A percentile compares a stretch with the other conserved stretches of the same genome.
Evolutionary conservation across 1,140 invertebrate species (phyloP).

Genomic region (Lysiphlebus fabarum): DNA sequence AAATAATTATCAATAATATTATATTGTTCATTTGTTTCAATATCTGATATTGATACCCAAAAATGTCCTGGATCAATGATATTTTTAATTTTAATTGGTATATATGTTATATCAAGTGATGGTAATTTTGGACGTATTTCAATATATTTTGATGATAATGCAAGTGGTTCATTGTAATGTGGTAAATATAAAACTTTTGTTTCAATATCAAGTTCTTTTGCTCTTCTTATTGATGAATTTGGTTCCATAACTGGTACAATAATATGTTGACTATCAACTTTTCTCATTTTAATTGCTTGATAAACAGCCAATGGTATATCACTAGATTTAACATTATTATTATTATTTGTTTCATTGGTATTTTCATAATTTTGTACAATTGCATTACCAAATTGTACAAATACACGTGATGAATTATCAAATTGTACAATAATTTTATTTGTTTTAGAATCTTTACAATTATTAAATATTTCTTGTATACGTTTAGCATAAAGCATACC

Average conservation of each 20-base stretch:
- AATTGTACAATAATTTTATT: conserved; percentile 62
- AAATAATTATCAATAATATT: neutral
- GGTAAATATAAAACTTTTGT: neutral
- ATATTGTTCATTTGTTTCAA: conserved; percentile 33
- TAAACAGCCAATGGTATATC: conserved; percentile 71
- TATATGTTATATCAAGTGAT: conserved; percentile 48
- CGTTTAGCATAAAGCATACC: conserved; percentile 65
- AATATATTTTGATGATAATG: neutral
- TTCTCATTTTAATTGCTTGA: conserved; percentile 72
- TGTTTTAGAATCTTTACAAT: conserved; percentile 37
- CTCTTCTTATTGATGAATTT: conserved; percentile 22
- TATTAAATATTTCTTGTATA: conserved; percentile 58
- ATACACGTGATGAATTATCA: conserved; percentile 59
- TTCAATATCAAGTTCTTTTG: conserved; percentile 21
- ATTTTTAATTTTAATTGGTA: conserved; percentile 47
- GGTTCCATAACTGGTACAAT: conserved; percentile 54
- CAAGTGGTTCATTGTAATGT: neutral
- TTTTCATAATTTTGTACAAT: conserved; percentile 27
- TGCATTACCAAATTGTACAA: conserved; percentile 59
- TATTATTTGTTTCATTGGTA: conserved; percentile 41
- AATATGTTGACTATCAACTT: conserved; percentile 53
- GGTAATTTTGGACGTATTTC: conserved; percentile 51
- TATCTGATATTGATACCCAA: conserved; percentile 58
- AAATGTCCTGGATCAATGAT: conserved; percentile 59
- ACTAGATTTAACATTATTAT: too few species aligned